Conservation (phyloP, 1,140 invertebrate species). For the Drosophila azteca region DNA sequence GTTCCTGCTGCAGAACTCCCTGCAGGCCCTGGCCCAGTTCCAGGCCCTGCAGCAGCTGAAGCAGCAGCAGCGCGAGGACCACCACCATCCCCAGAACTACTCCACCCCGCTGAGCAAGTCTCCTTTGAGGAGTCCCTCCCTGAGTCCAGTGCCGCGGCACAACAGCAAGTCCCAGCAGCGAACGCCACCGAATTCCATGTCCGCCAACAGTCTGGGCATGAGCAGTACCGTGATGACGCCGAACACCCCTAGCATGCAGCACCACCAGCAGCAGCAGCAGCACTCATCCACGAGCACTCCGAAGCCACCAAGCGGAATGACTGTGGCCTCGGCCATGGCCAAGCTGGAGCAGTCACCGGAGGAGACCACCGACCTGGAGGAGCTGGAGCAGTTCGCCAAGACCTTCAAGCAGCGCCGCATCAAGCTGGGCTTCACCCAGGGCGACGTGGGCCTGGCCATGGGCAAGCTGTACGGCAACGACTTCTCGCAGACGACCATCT, state of each 20-base stretch:
- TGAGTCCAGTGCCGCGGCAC: conserved; percentile 81
- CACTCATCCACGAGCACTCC: conserved; percentile 43
- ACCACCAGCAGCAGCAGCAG: conserved; percentile 25
- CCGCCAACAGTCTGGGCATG: conserved; percentile 50
- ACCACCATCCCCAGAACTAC: conserved; percentile 72
- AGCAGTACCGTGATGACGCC: conserved; percentile 84
- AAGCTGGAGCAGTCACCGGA: conserved; percentile 92
- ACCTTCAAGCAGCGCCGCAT: conserved; percentile 98
- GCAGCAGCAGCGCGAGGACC: conserved; percentile 84
- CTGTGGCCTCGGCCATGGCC: conserved; percentile 84
- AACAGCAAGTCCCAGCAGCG: conserved; percentile 79
- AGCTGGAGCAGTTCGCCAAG: conserved; percentile 98
- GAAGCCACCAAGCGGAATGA: conserved; percentile 52
- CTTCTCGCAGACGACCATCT: conserved; percentile 99
- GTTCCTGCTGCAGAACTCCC: conserved; percentile 76
- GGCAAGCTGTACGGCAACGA: conserved; percentile 99
- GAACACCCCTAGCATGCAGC: conserved; percentile 85
- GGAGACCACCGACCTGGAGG: conserved; percentile 97
- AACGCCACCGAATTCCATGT: conserved; percentile 82
- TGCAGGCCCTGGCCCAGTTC: conserved; percentile 91
- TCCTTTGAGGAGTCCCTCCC: conserved; percentile 85
- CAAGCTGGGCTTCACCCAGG: conserved; percentile 98
- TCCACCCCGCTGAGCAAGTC: conserved; percentile 83
- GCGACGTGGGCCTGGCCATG: conserved; percentile 99
- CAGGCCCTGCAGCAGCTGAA: conserved; percentile 92